Conservation (phyloP, 1,140 invertebrate species). For the Mactra quadrangularis region DNA sequence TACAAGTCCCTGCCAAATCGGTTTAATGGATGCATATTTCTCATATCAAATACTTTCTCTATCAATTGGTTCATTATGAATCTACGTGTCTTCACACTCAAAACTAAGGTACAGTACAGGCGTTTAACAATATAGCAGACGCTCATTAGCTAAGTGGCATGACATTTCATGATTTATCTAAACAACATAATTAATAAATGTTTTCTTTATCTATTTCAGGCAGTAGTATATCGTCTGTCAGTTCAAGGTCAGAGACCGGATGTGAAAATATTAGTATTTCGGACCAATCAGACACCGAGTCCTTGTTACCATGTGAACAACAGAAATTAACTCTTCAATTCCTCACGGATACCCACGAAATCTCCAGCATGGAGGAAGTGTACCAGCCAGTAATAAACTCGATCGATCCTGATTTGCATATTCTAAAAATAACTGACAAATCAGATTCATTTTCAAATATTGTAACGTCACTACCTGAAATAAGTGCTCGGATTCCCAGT, state of each 20-base stretch:
- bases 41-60: neutral
- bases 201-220: conserved; percentile 47
- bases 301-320: conserved; percentile 65
- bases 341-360: conserved; percentile 67
- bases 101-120: too few species aligned
- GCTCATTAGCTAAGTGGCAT: neutral
- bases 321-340: conserved; percentile 66
- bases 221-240: conserved; percentile 66
- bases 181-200: neutral
- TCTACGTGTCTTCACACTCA: neutral
- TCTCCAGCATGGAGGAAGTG: conserved; percentile 69
- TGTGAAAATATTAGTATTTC: conserved; percentile 69
- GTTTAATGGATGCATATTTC: neutral
- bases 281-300: conserved; percentile 68
- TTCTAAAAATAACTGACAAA: conserved; percentile 72
- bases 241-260: conserved; percentile 65
- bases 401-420: conserved; percentile 74
- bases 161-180: neutral
- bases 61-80: neutral
- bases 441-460: neutral
- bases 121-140: neutral
- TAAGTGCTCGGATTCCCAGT: conserved; percentile 65
- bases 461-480: neutral
- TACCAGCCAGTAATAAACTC: conserved; percentile 75
- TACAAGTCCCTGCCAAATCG: neutral